Percentiles rank a stretch among this genome's conserved stretches.
These are phyloP conservation scores for Sinocyclocheilus rhinocerous DNA, from an alignment of 2,113 vertebrate species.

Conservation along the genomic window DNA sequence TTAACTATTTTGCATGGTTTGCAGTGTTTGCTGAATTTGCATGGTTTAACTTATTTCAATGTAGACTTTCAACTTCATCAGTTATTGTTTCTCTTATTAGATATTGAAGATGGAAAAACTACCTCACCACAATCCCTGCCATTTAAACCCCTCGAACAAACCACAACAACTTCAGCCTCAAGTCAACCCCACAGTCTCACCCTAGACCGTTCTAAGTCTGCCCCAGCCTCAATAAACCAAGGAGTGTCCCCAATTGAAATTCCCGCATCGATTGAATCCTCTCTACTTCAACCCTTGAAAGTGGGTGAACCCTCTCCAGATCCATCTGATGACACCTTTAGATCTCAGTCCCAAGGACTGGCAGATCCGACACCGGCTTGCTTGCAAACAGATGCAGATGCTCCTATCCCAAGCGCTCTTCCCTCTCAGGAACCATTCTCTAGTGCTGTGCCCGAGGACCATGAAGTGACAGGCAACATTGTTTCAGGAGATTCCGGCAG, in stretches of 20 bases:
- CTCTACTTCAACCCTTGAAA: conserved; percentile 10
- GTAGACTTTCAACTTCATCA: conserved; percentile 28
- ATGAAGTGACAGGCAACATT: conserved; percentile 29
- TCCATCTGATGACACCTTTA: conserved; percentile 26
- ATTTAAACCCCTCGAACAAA: conserved; percentile 78
- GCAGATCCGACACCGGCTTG: background rate
- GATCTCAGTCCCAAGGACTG: conserved; percentile 40
- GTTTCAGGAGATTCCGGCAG: conserved; percentile 18
- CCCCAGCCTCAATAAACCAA: conserved; percentile 72
- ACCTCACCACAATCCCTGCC: conserved; percentile 92
- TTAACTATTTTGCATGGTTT: conserved; percentile 42
- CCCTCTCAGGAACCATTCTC: conserved; percentile 57
- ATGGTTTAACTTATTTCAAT: background rate
- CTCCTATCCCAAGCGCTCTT: conserved; percentile 36
- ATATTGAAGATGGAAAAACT: conserved; percentile 93
- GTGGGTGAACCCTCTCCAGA: conserved; percentile 28
- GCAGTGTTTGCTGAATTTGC: conserved; percentile 30
- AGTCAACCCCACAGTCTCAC: conserved; percentile 69
- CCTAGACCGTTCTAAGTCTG: conserved; percentile 76
- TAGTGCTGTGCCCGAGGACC: conserved; percentile 53
- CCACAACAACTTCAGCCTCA: conserved; percentile 72
- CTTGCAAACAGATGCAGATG: conserved; percentile 18
- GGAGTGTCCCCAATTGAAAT: conserved; percentile 66
- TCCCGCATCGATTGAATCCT: conserved; percentile 52
- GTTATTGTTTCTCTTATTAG: conserved; percentile 60